Evolutionary conservation across 2,888 invertebrate genomes (phyloP).

Genomic region (Lasioglossum morio): DNA sequence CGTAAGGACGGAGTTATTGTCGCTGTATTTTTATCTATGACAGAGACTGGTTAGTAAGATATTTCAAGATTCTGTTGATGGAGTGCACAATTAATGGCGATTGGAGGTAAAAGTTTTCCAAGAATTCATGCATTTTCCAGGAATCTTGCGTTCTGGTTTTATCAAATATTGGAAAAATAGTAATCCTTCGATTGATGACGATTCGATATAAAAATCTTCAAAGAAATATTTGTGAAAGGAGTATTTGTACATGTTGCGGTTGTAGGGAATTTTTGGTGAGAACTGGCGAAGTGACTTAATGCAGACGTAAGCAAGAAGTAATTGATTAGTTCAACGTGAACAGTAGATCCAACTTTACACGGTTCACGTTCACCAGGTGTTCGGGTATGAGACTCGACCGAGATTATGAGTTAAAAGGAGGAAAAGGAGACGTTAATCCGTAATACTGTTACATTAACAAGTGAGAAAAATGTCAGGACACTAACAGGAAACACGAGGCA

Average conservation of each 20-base stretch:
- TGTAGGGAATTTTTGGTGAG: not conserved
- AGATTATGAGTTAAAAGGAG: constrained; percentile 1
- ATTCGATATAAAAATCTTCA: not conserved
- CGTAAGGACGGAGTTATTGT: not conserved
- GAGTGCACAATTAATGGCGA: not conserved
- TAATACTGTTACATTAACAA: not conserved
- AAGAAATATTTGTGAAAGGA: not conserved
- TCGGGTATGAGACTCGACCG: not conserved
- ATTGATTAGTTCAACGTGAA: not conserved
- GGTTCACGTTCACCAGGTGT: not conserved
- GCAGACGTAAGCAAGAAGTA: not conserved
- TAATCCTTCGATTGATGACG: too few relatives aligned
- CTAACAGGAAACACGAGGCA: constrained; percentile 14
- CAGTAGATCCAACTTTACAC: not conserved
- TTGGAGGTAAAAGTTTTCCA: not conserved
- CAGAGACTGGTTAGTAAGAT: not conserved
- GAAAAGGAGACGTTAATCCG: not conserved
- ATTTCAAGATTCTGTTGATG: not conserved
- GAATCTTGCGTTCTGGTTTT: not conserved
- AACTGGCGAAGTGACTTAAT: not conserved
- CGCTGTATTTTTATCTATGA: not conserved
- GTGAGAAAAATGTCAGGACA: constrained; percentile 11
- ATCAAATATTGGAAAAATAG: not conserved
- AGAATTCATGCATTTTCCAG: not conserved
- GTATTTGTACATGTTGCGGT: not conserved